Evolutionary conservation across 1,140 invertebrate genomes (phyloP), one percentile per base, ranked within the genome.

Genomic region (Sweltsa coloradensis): DNA sequence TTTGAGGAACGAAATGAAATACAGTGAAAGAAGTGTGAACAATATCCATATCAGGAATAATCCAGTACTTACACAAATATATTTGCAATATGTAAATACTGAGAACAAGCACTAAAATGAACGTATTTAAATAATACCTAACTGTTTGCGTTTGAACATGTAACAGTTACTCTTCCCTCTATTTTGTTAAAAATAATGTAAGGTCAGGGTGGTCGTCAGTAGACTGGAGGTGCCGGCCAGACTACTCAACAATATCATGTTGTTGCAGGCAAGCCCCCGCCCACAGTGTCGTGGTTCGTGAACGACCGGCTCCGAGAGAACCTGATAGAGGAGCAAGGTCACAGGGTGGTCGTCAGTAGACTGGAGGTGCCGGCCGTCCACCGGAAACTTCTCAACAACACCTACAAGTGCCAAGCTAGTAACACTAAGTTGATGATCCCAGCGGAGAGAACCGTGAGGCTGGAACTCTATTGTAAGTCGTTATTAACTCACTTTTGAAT

Each of bases 351-450:
- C 7, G 81, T 87, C 34, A 88, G 26, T 4, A 72, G 76, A 45
- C 65, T 91, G 50, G 78, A 80, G 56, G 72, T 90, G 42, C 69
- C 74, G 7, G 70, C 75, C 47, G 68, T 92, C 36, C 74, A 73
- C 51, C 71, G 87, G 53, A 75, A 78, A 46, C 79, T 89, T 47
- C 72, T 89, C 34, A 87, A 88, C 60, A 82, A 82, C 7, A 85
- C 81, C 3, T 85, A 82, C 66, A 88, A 84, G 62, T 91, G 89
- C 62, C 79, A 82, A 59, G 88, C 87, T 0, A 79, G 78, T 41
- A 92, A 91, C 61, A 89, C 86, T 14, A 83, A 89, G 56, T 75
- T 89, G 22, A 85, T 83, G 58, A 75, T 79, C 53, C 83, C 87
- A 0, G 71, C 79, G 37, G 83, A 87, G 61, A 82, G 81, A 60